Evolutionary conservation across 2,113 vertebrate species (phyloP).

Genomic region (Epinephelus moara): DNA sequence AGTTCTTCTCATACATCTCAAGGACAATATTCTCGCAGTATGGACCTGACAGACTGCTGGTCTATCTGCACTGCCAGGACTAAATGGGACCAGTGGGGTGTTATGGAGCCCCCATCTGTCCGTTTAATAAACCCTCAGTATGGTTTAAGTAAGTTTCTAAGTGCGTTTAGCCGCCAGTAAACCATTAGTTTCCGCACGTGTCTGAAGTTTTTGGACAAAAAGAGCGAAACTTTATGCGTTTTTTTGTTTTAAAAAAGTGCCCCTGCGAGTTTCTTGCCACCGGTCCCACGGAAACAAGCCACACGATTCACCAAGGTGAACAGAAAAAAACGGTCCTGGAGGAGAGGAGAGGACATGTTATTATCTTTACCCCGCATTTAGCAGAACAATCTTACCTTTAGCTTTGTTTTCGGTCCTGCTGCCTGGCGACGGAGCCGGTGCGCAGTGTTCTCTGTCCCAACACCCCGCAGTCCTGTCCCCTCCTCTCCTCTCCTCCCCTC

Average conservation of each 20-base stretch:
- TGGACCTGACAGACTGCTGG: too few species aligned
- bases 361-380: background rate
- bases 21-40: background rate
- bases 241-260: background rate
- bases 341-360: accelerated
- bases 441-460: background rate
- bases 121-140: too few species aligned
- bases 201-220: accelerated
- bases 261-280: background rate
- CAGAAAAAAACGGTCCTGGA: background rate
- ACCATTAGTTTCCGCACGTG: accelerated
- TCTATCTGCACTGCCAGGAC: too few species aligned
- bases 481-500: background rate
- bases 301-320: background rate
- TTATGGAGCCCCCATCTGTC: background rate
- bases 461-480: background rate
- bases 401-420: background rate
- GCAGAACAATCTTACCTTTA: background rate
- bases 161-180: background rate
- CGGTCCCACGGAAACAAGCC: background rate
- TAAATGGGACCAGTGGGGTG: background rate
- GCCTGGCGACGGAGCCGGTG: background rate
- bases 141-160: accelerated
- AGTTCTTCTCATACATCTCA: background rate
- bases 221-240: too few species aligned